Evolutionary conservation across 2,888 invertebrate genomes (phyloP), one percentile per base, ranked within the genome.

Genomic region (Microplitis manilae): DNA sequence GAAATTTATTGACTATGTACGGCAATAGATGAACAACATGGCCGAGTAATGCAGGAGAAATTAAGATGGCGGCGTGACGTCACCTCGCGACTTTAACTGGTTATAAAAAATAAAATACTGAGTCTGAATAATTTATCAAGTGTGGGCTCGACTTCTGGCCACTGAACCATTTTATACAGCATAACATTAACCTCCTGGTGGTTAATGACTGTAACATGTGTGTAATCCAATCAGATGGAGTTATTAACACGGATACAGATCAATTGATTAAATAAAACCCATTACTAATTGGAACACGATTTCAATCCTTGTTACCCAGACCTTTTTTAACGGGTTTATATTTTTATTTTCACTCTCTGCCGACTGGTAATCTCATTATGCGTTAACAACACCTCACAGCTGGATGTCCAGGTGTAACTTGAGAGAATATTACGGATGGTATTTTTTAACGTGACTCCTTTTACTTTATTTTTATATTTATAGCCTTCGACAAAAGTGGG

Each of bases 331-430:
- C 68, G 59, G 20, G 59, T 70, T 65, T 41, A 6, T 8, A 67
- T 20, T 15, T 50, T 40, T 20, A 41, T 69, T 59, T 41, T 59
- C 20, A 38, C 60, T 59, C 39, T 61, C 62, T 40, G 7, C 60
- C 15, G 38, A 17, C 20, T 59, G 65, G 83, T 85, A 86, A 86
- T 84, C 85, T 86, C 83, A 85, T 86, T 86, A 85, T 83, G 80
- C 82, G 80, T 81, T 84, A 84, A 86, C 84, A 84, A 85, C 84
- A 81, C 80, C 78, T 81, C 85, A 15, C 84, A 84, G 85, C 84
- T 73, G 84, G 85, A 82, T 85, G 80, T 84, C 65, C 78, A 68
- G 68, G 62, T 75, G 74, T 79, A 79, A 77, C 80, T 61, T 64
- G 38, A 70, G 73, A 79, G 79, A 30, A 77, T 73, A 75, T 30